Conservation (phyloP, 1,140 invertebrate species). For the Cylas formicarius region DNA sequence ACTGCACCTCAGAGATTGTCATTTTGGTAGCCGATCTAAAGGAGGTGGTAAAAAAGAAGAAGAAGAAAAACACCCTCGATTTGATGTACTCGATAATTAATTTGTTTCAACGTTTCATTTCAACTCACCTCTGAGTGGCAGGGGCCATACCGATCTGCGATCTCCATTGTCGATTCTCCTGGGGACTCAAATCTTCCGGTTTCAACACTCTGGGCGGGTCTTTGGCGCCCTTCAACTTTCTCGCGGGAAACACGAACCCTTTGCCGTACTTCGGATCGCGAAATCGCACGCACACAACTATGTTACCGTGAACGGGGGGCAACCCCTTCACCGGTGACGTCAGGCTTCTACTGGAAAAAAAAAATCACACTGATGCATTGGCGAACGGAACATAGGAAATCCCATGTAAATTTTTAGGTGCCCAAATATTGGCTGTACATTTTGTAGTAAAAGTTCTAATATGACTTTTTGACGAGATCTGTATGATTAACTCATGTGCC, state of each 20-base stretch:
- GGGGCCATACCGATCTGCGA: slow-evolving; percentile 58
- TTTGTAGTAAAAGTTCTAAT: too few relatives aligned
- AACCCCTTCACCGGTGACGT: slow-evolving; percentile 64
- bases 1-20: too few relatives aligned
- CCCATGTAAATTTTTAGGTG: too few relatives aligned
- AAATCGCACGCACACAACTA: slow-evolving; percentile 63
- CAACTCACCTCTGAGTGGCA: slow-evolving; percentile 33
- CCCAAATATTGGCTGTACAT: too few relatives aligned
- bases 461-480: too few relatives aligned
- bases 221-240: slow-evolving; percentile 56
- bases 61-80: too few relatives aligned
- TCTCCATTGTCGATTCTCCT: slow-evolving; percentile 61
- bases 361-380: slow-evolving; percentile 6
- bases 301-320: slow-evolving; percentile 50
- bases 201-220: slow-evolving; percentile 72
- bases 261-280: slow-evolving; percentile 72
- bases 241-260: slow-evolving; percentile 73
- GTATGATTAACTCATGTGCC: too few relatives aligned
- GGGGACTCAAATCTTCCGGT: slow-evolving; percentile 64
- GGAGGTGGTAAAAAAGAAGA: too few relatives aligned
- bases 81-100: too few relatives aligned
- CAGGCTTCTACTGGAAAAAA: slow-evolving; percentile 45
- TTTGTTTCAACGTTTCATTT: too few relatives aligned
- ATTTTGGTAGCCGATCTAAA: too few relatives aligned
- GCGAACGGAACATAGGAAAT: slow-evolving; percentile 8